Percentiles rank a stretch among this genome's conserved stretches.
Conservation (phyloP, 2,797 vertebrate species). For the Xenentodon cancila region DNA sequence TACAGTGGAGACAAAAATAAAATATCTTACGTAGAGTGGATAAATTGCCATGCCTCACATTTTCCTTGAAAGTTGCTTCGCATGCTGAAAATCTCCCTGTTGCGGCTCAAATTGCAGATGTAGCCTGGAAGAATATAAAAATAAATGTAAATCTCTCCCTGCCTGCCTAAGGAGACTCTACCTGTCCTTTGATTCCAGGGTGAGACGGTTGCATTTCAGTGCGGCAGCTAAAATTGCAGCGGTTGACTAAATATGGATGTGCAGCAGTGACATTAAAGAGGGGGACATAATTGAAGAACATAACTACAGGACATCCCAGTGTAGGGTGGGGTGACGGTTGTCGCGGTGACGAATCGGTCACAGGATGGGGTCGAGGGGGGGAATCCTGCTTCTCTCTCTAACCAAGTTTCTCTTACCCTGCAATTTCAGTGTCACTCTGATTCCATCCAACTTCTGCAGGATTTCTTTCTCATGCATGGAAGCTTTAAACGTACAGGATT, state of each 20-base stretch:
- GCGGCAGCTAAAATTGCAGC: conserved; percentile 80
- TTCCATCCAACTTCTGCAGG: conserved; percentile 5
- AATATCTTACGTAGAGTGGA: conserved; percentile 48
- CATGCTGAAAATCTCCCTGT: conserved; percentile 73
- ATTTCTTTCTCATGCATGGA: conserved; percentile 18
- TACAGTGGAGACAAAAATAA: conserved; percentile 63
- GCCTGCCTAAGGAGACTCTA: conserved; percentile 71
- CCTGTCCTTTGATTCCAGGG: conserved; percentile 82
- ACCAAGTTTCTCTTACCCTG: conserved; percentile 18
- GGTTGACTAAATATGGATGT: conserved; percentile 85
- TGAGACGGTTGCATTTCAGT: conserved; percentile 76
- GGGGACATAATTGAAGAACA: conserved; percentile 85
- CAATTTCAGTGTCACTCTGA: conserved; percentile 59
- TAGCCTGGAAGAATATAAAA: conserved; percentile 78
- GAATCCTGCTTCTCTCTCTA: conserved; percentile 25
- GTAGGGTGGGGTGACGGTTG: conserved; percentile 71
- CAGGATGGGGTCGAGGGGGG: conserved; percentile 46
- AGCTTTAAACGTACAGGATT: conserved; percentile 6
- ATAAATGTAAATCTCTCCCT: conserved; percentile 76
- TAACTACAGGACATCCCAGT: conserved; percentile 86
- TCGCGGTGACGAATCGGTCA: conserved; percentile 76
- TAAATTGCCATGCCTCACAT: conserved; percentile 69
- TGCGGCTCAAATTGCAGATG: conserved; percentile 79
- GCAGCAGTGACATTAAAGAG: conserved; percentile 83
- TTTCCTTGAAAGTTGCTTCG: conserved; percentile 75